Conservation (phyloP, 2,113 vertebrate species). For the Tonatia bakeri region DNA sequence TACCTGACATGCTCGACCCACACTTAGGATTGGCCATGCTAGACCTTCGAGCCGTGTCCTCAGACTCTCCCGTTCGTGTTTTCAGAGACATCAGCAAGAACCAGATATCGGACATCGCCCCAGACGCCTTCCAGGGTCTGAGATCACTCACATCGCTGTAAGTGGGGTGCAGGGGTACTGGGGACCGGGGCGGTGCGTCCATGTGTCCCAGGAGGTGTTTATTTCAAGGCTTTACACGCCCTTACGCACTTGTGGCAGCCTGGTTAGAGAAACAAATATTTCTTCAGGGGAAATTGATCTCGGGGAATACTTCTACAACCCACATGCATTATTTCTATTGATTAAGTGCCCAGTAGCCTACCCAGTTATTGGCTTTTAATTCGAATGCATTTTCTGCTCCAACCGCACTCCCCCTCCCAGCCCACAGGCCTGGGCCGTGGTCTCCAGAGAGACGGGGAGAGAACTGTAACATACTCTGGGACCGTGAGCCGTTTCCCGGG, state of each 20-base stretch:
- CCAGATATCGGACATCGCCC: constrained; percentile 96
- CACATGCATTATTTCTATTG: constrained; percentile 74
- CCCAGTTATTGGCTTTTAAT: constrained; percentile 68
- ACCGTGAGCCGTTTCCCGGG: no score
- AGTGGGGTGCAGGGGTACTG: constrained; percentile 79
- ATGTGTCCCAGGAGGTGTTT: constrained; percentile 63
- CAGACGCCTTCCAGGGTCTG: constrained; percentile 95
- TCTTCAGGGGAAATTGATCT: constrained; percentile 76
- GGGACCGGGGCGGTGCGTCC: constrained; percentile 1
- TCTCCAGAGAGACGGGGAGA: neutral
- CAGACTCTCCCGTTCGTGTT: constrained; percentile 44
- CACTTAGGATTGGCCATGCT: neutral
- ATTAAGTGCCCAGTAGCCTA: constrained; percentile 67
- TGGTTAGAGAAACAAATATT: constrained; percentile 79
- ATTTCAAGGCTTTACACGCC: constrained; percentile 69
- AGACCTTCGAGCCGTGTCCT: constrained; percentile 6
- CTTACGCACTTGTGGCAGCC: constrained; percentile 70
- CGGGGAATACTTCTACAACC: constrained; percentile 72
- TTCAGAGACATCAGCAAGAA: constrained; percentile 99
- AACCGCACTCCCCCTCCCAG: neutral
- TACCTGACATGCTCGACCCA: neutral
- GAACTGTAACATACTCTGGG: neutral
- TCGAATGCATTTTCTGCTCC: constrained; percentile 41
- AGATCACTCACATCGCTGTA: constrained; percentile 97
- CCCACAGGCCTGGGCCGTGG: accelerated